phyloP scores from a whole-genome alignment of 2,797 vertebrate genomes.

The Eleutherodactylus coqui region DNA sequence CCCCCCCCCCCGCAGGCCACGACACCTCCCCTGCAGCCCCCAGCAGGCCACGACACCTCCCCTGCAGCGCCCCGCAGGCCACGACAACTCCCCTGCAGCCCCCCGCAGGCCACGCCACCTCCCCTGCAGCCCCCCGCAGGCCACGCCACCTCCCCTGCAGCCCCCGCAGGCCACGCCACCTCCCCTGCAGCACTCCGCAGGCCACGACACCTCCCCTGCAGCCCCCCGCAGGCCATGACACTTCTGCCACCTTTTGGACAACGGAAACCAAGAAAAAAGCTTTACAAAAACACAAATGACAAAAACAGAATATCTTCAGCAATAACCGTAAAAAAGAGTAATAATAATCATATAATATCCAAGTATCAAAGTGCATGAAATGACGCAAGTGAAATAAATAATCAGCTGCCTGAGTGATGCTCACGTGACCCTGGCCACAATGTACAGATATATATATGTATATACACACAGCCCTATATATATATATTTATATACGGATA shows the following conservation, averaged over 20 bases:
- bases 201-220: neutral
- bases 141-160: too few relatives aligned
- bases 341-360: neutral
- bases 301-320: neutral
- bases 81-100: too few relatives aligned
- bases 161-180: too few relatives aligned
- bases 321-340: neutral
- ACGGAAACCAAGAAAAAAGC: neutral
- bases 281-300: neutral
- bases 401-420: constrained; percentile 49
- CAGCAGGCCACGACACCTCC: neutral
- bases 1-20: neutral
- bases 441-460: constrained; percentile 52
- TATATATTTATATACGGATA: constrained; percentile 1
- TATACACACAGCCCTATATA: constrained; percentile 41
- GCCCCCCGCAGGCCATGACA: too few relatives aligned
- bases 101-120: too few relatives aligned
- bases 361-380: constrained; percentile 53
- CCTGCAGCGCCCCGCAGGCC: too few relatives aligned
- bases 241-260: neutral
- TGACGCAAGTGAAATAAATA: constrained; percentile 45
- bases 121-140: neutral
- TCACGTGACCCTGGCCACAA: constrained; percentile 17
- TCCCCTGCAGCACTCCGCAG: too few relatives aligned
- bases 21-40: too few relatives aligned